Evolutionary conservation across 1,140 invertebrate species (phyloP).

Genomic region (Eumeta japonica): DNA sequence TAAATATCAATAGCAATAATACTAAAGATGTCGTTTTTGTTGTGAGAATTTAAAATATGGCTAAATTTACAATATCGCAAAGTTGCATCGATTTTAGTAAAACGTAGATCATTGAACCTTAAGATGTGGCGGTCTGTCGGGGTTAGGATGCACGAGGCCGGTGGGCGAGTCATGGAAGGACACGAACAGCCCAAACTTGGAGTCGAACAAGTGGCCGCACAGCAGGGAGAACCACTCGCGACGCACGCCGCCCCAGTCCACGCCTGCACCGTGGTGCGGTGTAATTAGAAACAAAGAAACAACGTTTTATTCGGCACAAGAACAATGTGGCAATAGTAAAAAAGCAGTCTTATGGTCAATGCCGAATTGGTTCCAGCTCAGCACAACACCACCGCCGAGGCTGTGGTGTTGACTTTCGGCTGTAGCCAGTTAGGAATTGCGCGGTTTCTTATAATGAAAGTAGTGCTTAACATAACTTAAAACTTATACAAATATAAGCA

Average conservation of each 20-base stretch:
- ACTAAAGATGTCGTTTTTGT: too few relatives aligned
- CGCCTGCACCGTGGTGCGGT: constrained; percentile 58
- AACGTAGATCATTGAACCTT: constrained; percentile 57
- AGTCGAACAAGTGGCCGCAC: constrained; percentile 84
- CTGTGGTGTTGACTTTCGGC: too few relatives aligned
- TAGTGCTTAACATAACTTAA: too few relatives aligned
- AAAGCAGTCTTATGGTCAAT: neutral
- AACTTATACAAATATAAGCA: too few relatives aligned
- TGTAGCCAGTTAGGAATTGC: too few relatives aligned
- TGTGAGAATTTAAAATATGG: too few relatives aligned
- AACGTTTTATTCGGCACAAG: neutral
- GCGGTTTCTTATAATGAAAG: too few relatives aligned
- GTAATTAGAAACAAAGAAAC: neutral
- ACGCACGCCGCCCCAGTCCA: constrained; percentile 91
- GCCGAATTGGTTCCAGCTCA: too few relatives aligned
- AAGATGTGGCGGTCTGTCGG: constrained; percentile 68
- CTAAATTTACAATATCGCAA: too few relatives aligned
- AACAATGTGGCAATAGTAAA: neutral
- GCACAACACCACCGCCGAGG: too few relatives aligned
- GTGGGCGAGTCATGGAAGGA: constrained; percentile 83
- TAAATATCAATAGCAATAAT: too few relatives aligned
- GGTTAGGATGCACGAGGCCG: constrained; percentile 87
- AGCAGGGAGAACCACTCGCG: constrained; percentile 93
- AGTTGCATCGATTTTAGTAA: too few relatives aligned
- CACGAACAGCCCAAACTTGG: constrained; percentile 77